These are phyloP conservation scores for Ernsta delagoae DNA, from an alignment of 2,888 invertebrate genomes.

Conservation along the genomic window DNA sequence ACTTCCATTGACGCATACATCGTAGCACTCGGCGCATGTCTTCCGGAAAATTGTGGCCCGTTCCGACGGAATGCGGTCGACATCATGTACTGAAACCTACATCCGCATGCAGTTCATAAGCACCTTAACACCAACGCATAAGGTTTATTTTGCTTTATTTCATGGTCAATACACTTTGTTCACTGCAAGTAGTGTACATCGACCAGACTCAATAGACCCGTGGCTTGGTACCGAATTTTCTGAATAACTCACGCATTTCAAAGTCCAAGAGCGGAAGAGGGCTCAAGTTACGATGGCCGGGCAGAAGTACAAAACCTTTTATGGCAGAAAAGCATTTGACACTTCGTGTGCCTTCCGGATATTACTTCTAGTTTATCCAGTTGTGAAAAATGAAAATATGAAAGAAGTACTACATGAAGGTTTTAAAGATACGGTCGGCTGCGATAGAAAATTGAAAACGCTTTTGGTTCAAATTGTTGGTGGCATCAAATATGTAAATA, in stretches of 20 bases:
- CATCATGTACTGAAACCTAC: slow-evolving; percentile 48
- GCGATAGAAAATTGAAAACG: slow-evolving; percentile 16
- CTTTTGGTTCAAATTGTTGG: slow-evolving; percentile 10
- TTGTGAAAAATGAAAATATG: slow-evolving; percentile 35
- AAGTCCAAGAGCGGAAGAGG: slow-evolving; percentile 33
- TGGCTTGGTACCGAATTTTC: slow-evolving; percentile 36
- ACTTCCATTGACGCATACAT: slow-evolving; percentile 12
- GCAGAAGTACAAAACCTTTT: slow-evolving; percentile 52
- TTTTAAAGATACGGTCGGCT: slow-evolving; percentile 16
- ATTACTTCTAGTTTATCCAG: slow-evolving; percentile 55
- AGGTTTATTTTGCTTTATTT: slow-evolving; percentile 46
- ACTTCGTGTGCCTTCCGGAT: slow-evolving; percentile 56
- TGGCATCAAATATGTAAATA: slow-evolving; percentile 10
- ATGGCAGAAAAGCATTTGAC: slow-evolving; percentile 54
- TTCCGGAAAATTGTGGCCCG: slow-evolving; percentile 68
- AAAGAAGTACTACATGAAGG: slow-evolving; percentile 17
- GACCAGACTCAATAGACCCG: slow-evolving; percentile 51
- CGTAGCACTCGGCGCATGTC: slow-evolving; percentile 51
- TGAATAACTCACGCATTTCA: slow-evolving; percentile 39
- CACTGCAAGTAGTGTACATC: slow-evolving; percentile 44
- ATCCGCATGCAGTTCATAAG: slow-evolving; percentile 41
- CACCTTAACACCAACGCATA: slow-evolving; percentile 41
- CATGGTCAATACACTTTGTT: slow-evolving; percentile 44
- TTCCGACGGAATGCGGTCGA: slow-evolving; percentile 59
- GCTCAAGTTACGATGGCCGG: slow-evolving; percentile 49